phyloP scores from a whole-genome alignment of 2,113 vertebrate species.

The Lamprotornis superbus region DNA sequence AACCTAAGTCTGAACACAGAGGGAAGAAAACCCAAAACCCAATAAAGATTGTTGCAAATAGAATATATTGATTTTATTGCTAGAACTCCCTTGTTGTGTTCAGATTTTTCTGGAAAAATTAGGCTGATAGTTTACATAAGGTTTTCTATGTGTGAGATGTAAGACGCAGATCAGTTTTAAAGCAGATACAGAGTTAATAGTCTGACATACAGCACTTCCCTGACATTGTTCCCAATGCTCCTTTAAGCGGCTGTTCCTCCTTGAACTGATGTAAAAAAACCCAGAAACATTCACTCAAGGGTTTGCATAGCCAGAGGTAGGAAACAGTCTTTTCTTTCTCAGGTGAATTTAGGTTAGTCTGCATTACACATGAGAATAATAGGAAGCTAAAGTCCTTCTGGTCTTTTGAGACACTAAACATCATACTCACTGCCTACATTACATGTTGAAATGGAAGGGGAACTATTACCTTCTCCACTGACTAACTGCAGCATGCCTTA shows the following conservation, averaged over 20 bases:
- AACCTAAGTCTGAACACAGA: background rate
- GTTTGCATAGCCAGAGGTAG: background rate
- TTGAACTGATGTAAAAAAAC: background rate
- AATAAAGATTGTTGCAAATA: background rate
- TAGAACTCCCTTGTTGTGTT: background rate
- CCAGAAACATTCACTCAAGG: background rate
- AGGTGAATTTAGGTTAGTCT: background rate
- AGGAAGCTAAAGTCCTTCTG: background rate
- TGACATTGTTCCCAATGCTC: background rate
- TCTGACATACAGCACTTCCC: background rate
- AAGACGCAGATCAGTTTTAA: background rate
- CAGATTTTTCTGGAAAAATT: background rate
- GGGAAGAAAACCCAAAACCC: fast-evolving
- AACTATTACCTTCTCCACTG: background rate
- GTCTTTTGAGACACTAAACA: background rate
- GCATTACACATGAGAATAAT: background rate
- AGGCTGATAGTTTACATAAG: background rate
- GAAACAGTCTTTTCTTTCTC: background rate
- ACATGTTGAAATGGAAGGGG: background rate
- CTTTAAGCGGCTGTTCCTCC: background rate
- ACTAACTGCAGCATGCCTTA: background rate
- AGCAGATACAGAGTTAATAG: background rate
- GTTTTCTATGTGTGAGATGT: background rate
- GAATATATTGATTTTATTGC: background rate
- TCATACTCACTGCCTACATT: background rate